Evolutionary conservation across 2,797 vertebrate genomes (phyloP).

Genomic region (Brachyalestes nurse): DNA sequence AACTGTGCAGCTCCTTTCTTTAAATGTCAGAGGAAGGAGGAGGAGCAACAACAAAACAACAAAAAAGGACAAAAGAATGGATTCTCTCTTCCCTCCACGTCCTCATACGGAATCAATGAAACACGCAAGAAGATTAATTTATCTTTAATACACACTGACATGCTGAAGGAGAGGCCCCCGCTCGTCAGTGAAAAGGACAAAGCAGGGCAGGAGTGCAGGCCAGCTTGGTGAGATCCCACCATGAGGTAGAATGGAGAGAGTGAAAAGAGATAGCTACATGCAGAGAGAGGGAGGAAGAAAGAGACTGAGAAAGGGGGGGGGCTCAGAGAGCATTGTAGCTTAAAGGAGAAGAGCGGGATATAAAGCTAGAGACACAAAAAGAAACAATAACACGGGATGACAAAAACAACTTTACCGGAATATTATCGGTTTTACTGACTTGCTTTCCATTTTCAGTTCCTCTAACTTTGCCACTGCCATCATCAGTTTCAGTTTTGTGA

Average conservation of each 20-base stretch:
- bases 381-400: no score
- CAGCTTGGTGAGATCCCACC: slow-evolving; percentile 18
- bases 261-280: neutral
- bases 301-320: neutral
- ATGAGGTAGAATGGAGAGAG: neutral
- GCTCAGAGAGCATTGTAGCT: neutral
- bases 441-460: no score
- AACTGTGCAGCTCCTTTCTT: neutral
- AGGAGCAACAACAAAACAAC: slow-evolving; percentile 11
- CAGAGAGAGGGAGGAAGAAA: neutral
- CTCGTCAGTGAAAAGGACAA: slow-evolving; percentile 26
- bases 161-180: slow-evolving; percentile 21
- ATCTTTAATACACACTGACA: slow-evolving; percentile 47
- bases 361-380: neutral
- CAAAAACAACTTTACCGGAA: no score
- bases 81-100: slow-evolving; percentile 5
- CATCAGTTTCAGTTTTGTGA: no score
- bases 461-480: no score
- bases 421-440: no score
- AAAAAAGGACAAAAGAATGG: slow-evolving; percentile 4
- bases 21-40: slow-evolving; percentile 21
- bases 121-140: slow-evolving; percentile 43
- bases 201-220: slow-evolving; percentile 12
- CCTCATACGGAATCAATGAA: slow-evolving; percentile 40
- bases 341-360: neutral